These are phyloP conservation scores for Cristatella mucedo DNA, from an alignment of 2,888 invertebrate genomes.

Conservation along the genomic window DNA sequence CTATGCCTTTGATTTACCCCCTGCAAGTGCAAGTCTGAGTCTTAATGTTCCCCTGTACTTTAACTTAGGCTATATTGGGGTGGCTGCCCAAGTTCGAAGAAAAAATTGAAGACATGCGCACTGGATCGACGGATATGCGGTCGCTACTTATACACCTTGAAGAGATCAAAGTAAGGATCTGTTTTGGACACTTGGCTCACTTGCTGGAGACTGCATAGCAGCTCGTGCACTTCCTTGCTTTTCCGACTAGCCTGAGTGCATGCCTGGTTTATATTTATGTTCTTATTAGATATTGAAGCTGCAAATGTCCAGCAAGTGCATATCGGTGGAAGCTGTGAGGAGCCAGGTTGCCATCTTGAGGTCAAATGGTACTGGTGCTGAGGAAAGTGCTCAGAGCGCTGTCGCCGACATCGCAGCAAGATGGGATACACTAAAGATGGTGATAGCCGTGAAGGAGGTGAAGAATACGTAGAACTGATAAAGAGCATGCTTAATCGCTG, in stretches of 20 bases:
- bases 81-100: conserved; percentile 51
- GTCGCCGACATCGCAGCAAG: conserved; percentile 31
- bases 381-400: conserved; percentile 26
- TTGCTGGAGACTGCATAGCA: no score
- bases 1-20: no score
- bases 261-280: no score
- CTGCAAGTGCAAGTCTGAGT: no score
- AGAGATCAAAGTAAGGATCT: conserved; percentile 49
- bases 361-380: conserved; percentile 32
- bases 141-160: conserved; percentile 68
- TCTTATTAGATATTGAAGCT: conserved; percentile 7
- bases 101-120: conserved; percentile 68
- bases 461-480: conserved; percentile 9
- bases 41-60: neutral
- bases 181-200: no score
- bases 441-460: conserved; percentile 32
- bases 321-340: conserved; percentile 32
- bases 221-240: no score
- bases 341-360: conserved; percentile 32
- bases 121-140: conserved; percentile 75
- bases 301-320: conserved; percentile 21
- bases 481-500: no score
- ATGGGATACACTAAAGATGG: conserved; percentile 31
- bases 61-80: conserved; percentile 23
- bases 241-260: no score